Base-by-base conservation (phyloP, 2,888 invertebrate species). In the Stenolophus ochropezus region DNA sequence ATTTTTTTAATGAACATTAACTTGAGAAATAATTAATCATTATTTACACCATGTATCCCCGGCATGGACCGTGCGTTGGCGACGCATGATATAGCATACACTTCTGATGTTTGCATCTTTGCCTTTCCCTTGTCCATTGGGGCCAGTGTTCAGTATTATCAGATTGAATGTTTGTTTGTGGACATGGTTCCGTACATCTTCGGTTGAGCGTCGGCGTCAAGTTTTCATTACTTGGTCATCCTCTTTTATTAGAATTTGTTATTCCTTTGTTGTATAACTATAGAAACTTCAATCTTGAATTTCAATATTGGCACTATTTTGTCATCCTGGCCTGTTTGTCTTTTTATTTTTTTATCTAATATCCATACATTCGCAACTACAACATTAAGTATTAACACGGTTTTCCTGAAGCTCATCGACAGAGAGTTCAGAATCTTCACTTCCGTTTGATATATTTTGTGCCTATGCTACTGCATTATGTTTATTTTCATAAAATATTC, bases 281-380 rank as follows among this genome's bases (percentile, higher is more conserved):
- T 47, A 16, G 61, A 58, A n/a, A 82, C 11, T 16, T 14, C 27
- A 20, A 74, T 82, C 16, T 78, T 79, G 82, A 82, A 82, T 11
- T 14, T 61, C 11, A 78, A 73, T 78, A 74, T 11, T 1, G 61
- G 58, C 21, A 73, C 56, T n/a, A 58, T 58, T 58, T 73, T 16
- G 18, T 74, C 25, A 18, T 51, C 33, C 21, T 74, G 2, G 20
- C 80, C 73, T 23, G 49, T 42, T 51, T 65, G 80, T 16, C 11
- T 75, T 53, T 82, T 78, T 1, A 81, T 82, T 82, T 80, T 73
- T 77, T 80, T 76, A 18, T 81, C 82, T 20, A 84, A 74, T n/a
- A 84, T 11, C 83, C 84, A 83, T 5, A 82, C 83, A 80, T 84
- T 84, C 0, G 83, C 83, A 18, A 82, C 23, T 6, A 82, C 76